Evolutionary conservation across 1,140 invertebrate genomes (phyloP), one percentile per base, ranked within the genome.

Genomic region (Augochlora pura): DNA sequence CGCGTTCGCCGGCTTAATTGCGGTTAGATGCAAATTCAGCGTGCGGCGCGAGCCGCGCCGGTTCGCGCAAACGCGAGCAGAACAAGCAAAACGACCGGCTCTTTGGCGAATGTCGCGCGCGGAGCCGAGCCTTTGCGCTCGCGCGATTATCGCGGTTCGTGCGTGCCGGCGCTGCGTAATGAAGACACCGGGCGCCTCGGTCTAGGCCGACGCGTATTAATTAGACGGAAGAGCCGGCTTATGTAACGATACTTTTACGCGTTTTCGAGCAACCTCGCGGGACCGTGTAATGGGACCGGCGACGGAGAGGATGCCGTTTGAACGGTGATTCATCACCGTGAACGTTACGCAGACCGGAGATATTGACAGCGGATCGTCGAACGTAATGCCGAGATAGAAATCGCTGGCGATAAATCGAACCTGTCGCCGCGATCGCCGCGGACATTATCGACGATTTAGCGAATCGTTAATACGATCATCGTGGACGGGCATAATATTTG

Each of bases 21-120:
- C 90, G 74, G 83, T 85, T 89, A 71, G 80, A 92, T 91, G 90
- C 89, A 91, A 91, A 91, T 68, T 57, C 54, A 2, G 6, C 21
- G 46, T 2, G 8, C 18, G 7, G 21, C 18, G 54, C 21, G 7
- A 9, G 7, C 32, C 4, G 32, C 32, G 4, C 32, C 32, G 32
- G 32, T 32, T 32, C 52, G 39, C n/a, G 0, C 9, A 21, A 38
- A n/a, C 32, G 18, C 14, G 18, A 18, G 9, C 32, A 32, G 10
- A 42, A 7, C n/a, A 23, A 14, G 23, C 54, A n/a, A 57, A 57
- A 21, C 2, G 39, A 23, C 23, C 57, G n/a, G 7, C 10, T 23
- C 10, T 23, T 52, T 70, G 27, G 27, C 16, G 32, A n/a, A 52
- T 66, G 27, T n/a, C 7, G 21, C 5, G 21, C 5, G 25, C 59